phyloP scores from a whole-genome alignment of 2,888 invertebrate genomes.

The Polietes domitor region DNA sequence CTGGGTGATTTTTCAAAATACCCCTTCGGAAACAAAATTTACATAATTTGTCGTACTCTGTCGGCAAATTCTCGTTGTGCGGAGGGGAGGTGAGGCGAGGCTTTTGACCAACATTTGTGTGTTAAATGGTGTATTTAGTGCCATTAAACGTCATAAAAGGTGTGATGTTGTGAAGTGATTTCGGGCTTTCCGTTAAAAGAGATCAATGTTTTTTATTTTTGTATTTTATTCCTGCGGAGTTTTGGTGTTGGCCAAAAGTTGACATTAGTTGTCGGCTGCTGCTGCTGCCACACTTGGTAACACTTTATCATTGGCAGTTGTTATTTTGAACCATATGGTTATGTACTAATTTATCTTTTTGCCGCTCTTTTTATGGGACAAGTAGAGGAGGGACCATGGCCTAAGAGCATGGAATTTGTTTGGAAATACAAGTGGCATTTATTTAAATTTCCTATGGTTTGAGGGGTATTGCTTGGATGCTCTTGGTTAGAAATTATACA shows the following conservation, averaged over 20 bases:
- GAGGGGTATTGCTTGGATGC: not conserved
- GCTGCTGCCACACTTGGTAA: not conserved
- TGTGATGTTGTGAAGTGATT: conserved; percentile 57
- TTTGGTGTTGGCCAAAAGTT: conserved; percentile 34
- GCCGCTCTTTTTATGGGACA: conserved; percentile 48
- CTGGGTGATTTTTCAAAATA: conserved; percentile 28
- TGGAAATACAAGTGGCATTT: conserved; percentile 67
- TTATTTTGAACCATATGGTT: conserved; percentile 60
- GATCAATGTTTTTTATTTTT: not conserved
- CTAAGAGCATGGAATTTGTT: conserved; percentile 56
- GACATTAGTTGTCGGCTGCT: conserved; percentile 42
- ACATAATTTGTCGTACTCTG: conserved; percentile 37
- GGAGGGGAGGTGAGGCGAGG: conserved; percentile 3
- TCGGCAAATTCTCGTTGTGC: conserved; percentile 20
- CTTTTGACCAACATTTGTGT: conserved; percentile 54
- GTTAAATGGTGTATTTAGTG: conserved; percentile 64
- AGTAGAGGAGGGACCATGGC: conserved; percentile 6
- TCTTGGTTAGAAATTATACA: not conserved
- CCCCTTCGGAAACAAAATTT: conserved; percentile 43
- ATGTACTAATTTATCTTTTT: conserved; percentile 65
- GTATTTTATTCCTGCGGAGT: not conserved
- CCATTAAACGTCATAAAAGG: conserved; percentile 66
- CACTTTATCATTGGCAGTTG: conserved; percentile 2
- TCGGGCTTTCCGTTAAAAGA: not conserved
- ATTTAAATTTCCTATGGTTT: conserved; percentile 60